Evolutionary conservation across 92 coral and sea anemone genomes (phyloP).

Genomic region (Siderastrea siderea): DNA sequence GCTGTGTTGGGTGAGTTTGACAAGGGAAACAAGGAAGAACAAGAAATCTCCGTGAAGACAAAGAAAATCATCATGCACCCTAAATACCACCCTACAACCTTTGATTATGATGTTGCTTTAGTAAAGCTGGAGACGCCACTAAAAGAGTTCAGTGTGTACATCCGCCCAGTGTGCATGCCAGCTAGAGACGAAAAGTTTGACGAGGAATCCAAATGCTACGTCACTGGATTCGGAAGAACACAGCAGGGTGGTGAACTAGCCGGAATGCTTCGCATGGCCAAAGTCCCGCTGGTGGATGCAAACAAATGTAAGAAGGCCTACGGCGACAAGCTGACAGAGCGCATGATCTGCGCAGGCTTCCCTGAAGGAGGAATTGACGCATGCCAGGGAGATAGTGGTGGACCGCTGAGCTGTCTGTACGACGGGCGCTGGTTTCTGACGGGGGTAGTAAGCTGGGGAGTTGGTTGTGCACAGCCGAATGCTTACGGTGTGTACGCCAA

Average conservation of each 20-base stretch:
- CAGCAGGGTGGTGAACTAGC: constrained; percentile 58
- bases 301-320: constrained; percentile 56
- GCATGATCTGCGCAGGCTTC: constrained; percentile 80
- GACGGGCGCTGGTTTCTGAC: constrained; percentile 76
- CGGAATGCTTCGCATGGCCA: constrained; percentile 62
- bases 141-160: constrained; percentile 47
- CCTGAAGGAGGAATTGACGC: constrained; percentile 78
- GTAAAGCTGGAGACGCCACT: constrained; percentile 55
- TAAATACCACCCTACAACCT: constrained; percentile 52
- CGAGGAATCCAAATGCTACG: constrained; percentile 54
- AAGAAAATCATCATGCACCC: constrained; percentile 64
- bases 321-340: constrained; percentile 45
- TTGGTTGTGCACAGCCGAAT: constrained; percentile 77
- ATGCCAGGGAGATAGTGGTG: constrained; percentile 85
- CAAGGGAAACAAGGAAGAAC: constrained; percentile 59
- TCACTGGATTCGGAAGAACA: constrained; percentile 81
- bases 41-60: constrained; percentile 59
- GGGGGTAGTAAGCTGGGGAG: constrained; percentile 84
- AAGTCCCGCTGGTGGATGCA: constrained; percentile 70
- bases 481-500: constrained; percentile 76
- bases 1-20: constrained; percentile 76
- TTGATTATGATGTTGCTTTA: constrained; percentile 73
- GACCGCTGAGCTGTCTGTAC: constrained; percentile 69
- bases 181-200: constrained; percentile 41
- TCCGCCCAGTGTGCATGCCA: constrained; percentile 74